Evolutionary conservation across 2,113 vertebrate genomes (phyloP).

Genomic region (Addax nasomaculatus): DNA sequence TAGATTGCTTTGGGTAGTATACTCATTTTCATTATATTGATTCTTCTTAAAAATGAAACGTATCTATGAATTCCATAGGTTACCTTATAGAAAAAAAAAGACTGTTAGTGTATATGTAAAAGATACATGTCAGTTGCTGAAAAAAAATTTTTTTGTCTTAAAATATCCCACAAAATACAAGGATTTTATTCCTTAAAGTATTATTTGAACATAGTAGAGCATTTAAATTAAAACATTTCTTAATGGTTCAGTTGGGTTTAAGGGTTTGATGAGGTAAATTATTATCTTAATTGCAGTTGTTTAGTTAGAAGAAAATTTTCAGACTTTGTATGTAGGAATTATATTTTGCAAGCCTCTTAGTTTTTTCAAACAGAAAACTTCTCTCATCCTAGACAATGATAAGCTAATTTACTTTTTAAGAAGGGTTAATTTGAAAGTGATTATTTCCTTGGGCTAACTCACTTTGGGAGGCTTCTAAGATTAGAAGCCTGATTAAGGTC

Average conservation of each 20-base stretch:
- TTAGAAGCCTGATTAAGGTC: background rate
- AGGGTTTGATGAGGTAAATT: background rate
- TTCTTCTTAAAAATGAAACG: background rate
- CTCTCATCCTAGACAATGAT: background rate
- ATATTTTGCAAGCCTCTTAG: background rate
- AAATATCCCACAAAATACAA: background rate
- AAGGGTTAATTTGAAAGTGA: slow-evolving; percentile 27
- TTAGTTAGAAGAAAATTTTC: slow-evolving; percentile 19
- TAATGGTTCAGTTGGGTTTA: background rate
- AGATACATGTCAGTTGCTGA: background rate
- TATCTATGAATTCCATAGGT: background rate
- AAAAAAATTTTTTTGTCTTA: background rate
- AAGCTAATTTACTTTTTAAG: background rate
- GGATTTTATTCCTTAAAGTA: background rate
- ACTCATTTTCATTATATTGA: too few relatives aligned
- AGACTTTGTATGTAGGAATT: background rate
- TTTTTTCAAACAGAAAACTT: background rate
- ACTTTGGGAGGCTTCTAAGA: slow-evolving; percentile 12
- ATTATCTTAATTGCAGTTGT: background rate
- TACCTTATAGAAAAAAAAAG: background rate
- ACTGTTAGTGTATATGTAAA: background rate
- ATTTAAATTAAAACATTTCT: slow-evolving; percentile 17
- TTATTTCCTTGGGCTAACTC: background rate
- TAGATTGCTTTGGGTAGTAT: too few relatives aligned
- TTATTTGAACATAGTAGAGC: slow-evolving; percentile 34